These are phyloP conservation scores for Megaceryle alcyon DNA, from an alignment of 2,797 vertebrate genomes.

Conservation along the genomic window DNA sequence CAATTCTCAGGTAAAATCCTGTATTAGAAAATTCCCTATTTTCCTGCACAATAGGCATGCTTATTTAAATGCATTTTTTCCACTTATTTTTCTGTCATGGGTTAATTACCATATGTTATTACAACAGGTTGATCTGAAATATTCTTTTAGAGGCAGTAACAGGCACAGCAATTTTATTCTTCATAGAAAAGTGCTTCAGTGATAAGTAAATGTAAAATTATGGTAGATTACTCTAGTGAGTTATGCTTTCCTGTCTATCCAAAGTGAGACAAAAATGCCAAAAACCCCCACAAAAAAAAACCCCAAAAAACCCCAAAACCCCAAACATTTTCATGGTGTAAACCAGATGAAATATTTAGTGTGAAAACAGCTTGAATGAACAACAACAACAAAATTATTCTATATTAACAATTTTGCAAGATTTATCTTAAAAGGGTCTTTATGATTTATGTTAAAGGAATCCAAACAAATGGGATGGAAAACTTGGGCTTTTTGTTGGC, in stretches of 20 bases:
- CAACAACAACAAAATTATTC: neutral
- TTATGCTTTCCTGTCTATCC: neutral
- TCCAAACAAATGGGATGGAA: neutral
- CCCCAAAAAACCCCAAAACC: too few relatives aligned
- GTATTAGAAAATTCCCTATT: neutral
- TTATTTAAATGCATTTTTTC: neutral
- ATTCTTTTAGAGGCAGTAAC: neutral
- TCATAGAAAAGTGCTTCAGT: neutral
- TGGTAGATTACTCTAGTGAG: neutral
- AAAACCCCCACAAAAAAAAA: neutral
- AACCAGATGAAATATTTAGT: neutral
- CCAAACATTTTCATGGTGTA: neutral
- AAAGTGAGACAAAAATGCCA: neutral
- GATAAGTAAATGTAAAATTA: neutral
- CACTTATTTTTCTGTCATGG: neutral
- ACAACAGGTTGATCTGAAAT: neutral
- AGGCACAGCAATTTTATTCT: neutral
- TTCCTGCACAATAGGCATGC: neutral
- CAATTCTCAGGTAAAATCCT: neutral
- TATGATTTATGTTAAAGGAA: neutral
- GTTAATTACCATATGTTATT: neutral
- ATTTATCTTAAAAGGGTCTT: neutral
- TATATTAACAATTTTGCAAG: neutral
- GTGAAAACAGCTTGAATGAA: neutral
- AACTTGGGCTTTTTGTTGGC: neutral